phyloP scores from a whole-genome alignment of 2,113 vertebrate genomes.

The Eidolon helvum region DNA sequence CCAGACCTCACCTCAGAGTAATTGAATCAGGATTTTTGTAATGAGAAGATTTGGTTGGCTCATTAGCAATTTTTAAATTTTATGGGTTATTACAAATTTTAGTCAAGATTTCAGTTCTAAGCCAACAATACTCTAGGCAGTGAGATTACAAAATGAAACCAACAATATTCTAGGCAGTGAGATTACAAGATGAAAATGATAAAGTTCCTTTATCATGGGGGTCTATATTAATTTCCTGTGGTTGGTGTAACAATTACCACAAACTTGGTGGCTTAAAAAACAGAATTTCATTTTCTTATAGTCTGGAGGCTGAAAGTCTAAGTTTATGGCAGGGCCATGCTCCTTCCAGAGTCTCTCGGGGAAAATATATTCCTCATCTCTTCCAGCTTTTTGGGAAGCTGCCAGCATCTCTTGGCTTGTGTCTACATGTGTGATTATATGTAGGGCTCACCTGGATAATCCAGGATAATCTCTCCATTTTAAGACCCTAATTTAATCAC shows the following conservation, averaged over 20 bases:
- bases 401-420: background rate
- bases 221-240: background rate
- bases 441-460: background rate
- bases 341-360: background rate
- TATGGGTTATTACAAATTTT: background rate
- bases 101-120: background rate
- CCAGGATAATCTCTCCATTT: background rate
- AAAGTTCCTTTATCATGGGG: background rate
- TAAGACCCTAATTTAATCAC: background rate
- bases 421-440: background rate
- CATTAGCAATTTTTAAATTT: background rate
- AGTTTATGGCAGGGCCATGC: background rate
- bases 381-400: background rate
- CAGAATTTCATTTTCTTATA: constrained; percentile 2
- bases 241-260: background rate
- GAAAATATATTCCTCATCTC: background rate
- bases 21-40: background rate
- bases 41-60: background rate
- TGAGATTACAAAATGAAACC: background rate
- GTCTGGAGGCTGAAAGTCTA: background rate
- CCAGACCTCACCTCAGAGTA: background rate
- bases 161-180: background rate
- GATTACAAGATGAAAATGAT: background rate
- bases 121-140: background rate
- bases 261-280: background rate